These are phyloP conservation scores for Columba guinea DNA, from an alignment of 2,797 vertebrate genomes.

Conservation along the genomic window DNA sequence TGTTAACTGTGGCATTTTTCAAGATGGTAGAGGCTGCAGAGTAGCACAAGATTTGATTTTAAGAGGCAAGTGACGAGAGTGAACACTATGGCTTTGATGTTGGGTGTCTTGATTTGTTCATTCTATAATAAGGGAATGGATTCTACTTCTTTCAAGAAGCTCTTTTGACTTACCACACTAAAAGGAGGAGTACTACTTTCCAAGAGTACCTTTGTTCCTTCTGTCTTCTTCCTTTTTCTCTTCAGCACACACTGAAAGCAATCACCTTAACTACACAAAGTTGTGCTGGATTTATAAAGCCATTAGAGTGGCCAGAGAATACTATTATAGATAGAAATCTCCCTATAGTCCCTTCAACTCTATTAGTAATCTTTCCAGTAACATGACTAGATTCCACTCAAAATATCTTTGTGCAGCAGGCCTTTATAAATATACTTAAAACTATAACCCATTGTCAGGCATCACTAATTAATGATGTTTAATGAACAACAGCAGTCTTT, in stretches of 20 bases:
- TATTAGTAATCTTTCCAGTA: background rate
- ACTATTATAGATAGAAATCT: background rate
- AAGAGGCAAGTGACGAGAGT: background rate
- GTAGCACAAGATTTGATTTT: background rate
- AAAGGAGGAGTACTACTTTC: background rate
- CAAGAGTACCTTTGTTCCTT: background rate
- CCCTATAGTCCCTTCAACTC: background rate
- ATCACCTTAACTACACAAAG: background rate
- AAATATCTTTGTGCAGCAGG: background rate
- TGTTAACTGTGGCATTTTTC: background rate
- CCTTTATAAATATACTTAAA: background rate
- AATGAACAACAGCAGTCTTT: background rate
- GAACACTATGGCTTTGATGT: background rate
- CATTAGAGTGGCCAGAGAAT: background rate
- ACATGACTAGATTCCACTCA: background rate
- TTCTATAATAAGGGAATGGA: background rate
- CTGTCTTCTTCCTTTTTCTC: background rate
- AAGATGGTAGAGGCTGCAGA: background rate
- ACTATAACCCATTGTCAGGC: background rate
- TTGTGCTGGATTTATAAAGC: background rate
- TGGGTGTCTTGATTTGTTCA: background rate
- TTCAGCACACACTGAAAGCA: background rate
- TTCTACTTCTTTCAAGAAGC: background rate
- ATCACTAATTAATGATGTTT: background rate
- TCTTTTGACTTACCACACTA: background rate